Percentiles rank a stretch among this genome's conserved stretches.
Conservation (phyloP, 2,888 invertebrate genomes). For the Aplocera efformata region DNA sequence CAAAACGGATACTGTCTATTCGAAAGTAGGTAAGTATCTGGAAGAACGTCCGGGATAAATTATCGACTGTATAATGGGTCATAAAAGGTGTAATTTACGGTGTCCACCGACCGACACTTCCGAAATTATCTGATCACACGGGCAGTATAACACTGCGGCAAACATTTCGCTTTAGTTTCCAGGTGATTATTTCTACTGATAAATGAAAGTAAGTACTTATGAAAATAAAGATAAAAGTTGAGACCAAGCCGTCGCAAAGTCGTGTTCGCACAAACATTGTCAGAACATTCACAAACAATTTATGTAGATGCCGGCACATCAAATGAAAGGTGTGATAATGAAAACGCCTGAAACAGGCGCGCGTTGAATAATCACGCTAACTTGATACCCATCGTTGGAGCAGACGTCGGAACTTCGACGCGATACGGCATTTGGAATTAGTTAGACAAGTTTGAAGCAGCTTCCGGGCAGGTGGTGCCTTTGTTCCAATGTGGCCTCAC, state of each 20-base stretch:
- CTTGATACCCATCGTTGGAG: conserved; percentile 45
- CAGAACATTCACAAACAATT: conserved; percentile 19
- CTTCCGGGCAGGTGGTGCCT: conserved; percentile 50
- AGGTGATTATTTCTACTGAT: conserved; percentile 22
- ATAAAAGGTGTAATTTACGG: conserved; percentile 69
- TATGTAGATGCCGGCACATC: conserved; percentile 18
- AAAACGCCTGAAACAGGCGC: conserved; percentile 34
- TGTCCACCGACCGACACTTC: conserved; percentile 44
- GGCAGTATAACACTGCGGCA: conserved; percentile 24
- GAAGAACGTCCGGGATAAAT: conserved; percentile 40
- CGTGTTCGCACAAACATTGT: conserved; percentile 11
- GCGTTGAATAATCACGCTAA: conserved; percentile 41
- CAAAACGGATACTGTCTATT: conserved; percentile 33
- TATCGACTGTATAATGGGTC: conserved; percentile 66
- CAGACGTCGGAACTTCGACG: conserved; percentile 47
- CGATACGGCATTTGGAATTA: conserved; percentile 51
- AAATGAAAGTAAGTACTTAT: not conserved
- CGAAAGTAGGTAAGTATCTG: conserved; percentile 42
- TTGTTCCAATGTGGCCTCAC: conserved; percentile 50
- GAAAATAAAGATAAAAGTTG: conserved; percentile 2
- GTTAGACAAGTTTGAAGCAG: conserved; percentile 52
- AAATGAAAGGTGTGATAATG: conserved; percentile 31
- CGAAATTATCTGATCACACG: conserved; percentile 56
- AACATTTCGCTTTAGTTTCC: conserved; percentile 12
- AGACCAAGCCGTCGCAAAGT: conserved; percentile 5